Conservation (phyloP, 2,797 vertebrate species). For the Valencia hispanica region DNA sequence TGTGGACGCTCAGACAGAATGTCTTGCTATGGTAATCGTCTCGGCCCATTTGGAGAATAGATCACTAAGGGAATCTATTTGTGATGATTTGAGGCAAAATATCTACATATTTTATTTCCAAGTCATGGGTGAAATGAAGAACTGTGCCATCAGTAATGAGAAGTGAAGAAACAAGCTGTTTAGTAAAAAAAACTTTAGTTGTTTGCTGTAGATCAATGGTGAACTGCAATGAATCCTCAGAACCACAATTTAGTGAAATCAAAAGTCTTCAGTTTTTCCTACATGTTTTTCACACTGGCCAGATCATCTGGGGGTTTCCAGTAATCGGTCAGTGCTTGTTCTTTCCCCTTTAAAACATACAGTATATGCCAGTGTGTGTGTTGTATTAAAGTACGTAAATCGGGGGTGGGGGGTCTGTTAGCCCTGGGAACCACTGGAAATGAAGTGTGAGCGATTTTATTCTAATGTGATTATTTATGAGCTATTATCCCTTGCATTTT, state of each 20-base stretch:
- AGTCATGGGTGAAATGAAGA: not conserved
- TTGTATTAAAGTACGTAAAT: not conserved
- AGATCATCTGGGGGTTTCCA: not conserved
- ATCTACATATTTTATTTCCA: not conserved
- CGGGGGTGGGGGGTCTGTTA: not conserved
- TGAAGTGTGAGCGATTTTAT: slow-evolving; percentile 21
- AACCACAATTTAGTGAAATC: not conserved
- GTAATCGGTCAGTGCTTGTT: not conserved
- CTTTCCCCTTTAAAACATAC: not conserved
- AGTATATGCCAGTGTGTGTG: slow-evolving; percentile 5
- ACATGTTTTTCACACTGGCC: not conserved
- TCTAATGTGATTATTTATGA: slow-evolving; percentile 34
- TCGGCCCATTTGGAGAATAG: not conserved
- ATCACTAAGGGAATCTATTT: not conserved
- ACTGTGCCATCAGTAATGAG: not conserved
- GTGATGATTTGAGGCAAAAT: not conserved
- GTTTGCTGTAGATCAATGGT: not conserved
- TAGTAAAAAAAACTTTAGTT: not conserved
- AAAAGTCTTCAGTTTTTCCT: not conserved
- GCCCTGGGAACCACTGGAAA: slow-evolving; percentile 11
- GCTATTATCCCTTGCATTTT: slow-evolving; percentile 33
- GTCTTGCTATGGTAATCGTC: not conserved
- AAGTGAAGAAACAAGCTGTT: not conserved
- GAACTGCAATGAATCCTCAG: not conserved
- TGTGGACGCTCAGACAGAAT: not conserved